Evolutionary conservation across 2,113 vertebrate genomes (phyloP).

Genomic region (Dicrurus megarhynchus): DNA sequence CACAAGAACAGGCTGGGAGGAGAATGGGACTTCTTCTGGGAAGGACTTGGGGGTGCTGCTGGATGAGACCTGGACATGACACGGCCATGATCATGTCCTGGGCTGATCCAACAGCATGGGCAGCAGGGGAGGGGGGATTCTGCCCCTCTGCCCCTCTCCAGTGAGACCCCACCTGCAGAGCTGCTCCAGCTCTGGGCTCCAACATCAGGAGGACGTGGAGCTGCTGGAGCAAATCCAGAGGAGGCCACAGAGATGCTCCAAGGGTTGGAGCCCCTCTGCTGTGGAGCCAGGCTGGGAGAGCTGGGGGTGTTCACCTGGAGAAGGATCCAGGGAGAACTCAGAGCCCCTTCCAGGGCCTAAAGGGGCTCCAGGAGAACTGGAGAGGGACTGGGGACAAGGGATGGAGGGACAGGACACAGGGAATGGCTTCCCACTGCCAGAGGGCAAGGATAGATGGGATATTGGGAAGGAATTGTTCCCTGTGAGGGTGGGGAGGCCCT

Average conservation of each 20-base stretch:
- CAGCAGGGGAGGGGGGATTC: no score
- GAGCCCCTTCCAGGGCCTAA: not conserved
- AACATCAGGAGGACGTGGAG: accelerated
- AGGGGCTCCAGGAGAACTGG: not conserved
- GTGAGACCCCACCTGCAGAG: not conserved
- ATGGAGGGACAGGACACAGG: not conserved
- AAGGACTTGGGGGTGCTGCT: no score
- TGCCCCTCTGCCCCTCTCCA: not conserved
- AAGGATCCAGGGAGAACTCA: not conserved
- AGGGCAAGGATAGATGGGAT: not conserved
- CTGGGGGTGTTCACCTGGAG: not conserved
- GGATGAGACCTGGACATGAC: no score
- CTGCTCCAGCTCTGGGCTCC: accelerated
- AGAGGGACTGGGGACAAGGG: not conserved
- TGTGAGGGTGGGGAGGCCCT: accelerated
- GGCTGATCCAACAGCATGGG: no score
- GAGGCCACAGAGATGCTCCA: accelerated
- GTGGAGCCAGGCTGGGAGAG: not conserved
- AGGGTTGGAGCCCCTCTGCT: not conserved
- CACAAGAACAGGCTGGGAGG: no score
- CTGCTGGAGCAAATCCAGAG: not conserved
- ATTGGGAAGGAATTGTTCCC: accelerated
- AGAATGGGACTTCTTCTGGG: no score
- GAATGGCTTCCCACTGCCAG: not conserved
- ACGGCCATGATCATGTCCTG: no score